Conservation (phyloP, 2,888 invertebrate species). For the Drosophila histrio region DNA sequence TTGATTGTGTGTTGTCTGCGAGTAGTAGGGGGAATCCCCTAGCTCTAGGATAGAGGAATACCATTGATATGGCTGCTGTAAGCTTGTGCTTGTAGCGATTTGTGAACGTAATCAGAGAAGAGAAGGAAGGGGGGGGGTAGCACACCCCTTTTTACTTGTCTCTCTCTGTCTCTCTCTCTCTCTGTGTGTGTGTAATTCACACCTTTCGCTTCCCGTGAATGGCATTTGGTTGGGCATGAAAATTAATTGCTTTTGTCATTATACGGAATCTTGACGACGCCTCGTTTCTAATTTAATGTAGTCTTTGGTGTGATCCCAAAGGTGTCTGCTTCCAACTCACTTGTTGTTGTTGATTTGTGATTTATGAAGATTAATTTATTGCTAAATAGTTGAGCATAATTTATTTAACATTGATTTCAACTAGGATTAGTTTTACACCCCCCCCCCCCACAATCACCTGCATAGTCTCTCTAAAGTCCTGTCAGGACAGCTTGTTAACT, state of each 20-base stretch:
- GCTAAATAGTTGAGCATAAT: conserved; percentile 79
- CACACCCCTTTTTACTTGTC: conserved; percentile 22
- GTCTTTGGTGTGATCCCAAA: conserved; percentile 39
- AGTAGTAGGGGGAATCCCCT: neutral
- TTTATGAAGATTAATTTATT: conserved; percentile 83
- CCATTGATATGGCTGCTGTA: conserved; percentile 48
- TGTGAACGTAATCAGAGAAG: conserved; percentile 80
- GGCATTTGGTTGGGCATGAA: conserved; percentile 73
- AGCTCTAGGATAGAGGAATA: neutral
- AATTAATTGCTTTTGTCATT: conserved; percentile 84
- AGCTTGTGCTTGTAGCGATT: conserved; percentile 68
- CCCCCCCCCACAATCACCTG: conserved; percentile 24
- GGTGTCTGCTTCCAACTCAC: conserved; percentile 16
- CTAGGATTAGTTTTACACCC: conserved; percentile 56
- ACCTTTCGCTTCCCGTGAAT: conserved; percentile 58
- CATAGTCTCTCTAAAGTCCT: conserved; percentile 26
- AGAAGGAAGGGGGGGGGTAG: conserved; percentile 6
- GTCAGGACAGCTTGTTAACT: conserved; percentile 17
- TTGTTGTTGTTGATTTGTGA: conserved; percentile 79
- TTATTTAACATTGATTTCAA: conserved; percentile 81
- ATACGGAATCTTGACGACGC: conserved; percentile 82
- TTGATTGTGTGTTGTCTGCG: conserved; percentile 73
- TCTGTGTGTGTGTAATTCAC: conserved; percentile 30
- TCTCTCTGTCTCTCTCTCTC: neutral
- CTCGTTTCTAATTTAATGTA: conserved; percentile 78